Evolutionary conservation across 2,797 vertebrate genomes (phyloP).

Genomic region (Argyrosomus regius): DNA sequence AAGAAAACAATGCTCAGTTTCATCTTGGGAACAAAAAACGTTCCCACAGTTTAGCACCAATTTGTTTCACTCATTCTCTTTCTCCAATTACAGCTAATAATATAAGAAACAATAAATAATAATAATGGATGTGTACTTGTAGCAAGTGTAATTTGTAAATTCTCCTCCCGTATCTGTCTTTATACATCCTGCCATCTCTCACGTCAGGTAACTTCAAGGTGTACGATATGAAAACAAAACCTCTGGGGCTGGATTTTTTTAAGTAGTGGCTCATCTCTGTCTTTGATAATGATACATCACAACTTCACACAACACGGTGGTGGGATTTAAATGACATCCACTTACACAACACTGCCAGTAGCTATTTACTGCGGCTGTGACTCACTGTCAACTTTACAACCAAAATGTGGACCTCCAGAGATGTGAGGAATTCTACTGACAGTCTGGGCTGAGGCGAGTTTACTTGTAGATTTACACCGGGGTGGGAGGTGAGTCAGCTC

Average conservation of each 20-base stretch:
- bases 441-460: slow-evolving; percentile 52
- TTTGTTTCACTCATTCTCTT: neutral
- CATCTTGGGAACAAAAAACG: slow-evolving; percentile 7
- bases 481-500: slow-evolving; percentile 64
- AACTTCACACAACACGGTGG: slow-evolving; percentile 50
- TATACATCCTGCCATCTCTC: slow-evolving; percentile 41
- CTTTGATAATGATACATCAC: slow-evolving; percentile 47
- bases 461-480: slow-evolving; percentile 61
- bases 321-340: slow-evolving; percentile 65
- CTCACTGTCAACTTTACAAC: slow-evolving; percentile 68
- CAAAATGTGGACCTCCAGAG: slow-evolving; percentile 57
- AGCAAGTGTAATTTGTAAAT: slow-evolving; percentile 25
- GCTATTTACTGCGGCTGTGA: slow-evolving; percentile 61
- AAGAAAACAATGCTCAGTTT: slow-evolving; percentile 5
- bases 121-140: neutral
- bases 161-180: neutral
- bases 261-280: slow-evolving; percentile 9
- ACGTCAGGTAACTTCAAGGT: slow-evolving; percentile 36
- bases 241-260: neutral
- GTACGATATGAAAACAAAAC: slow-evolving; percentile 27
- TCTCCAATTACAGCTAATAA: slow-evolving; percentile 19
- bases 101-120: neutral
- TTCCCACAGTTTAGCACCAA: neutral
- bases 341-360: slow-evolving; percentile 58
- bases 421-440: slow-evolving; percentile 60